These are phyloP conservation scores for Lycopodina hypogea DNA, from an alignment of 37 sponge, comb jelly and placozoan genomes.

Conservation along the genomic window DNA sequence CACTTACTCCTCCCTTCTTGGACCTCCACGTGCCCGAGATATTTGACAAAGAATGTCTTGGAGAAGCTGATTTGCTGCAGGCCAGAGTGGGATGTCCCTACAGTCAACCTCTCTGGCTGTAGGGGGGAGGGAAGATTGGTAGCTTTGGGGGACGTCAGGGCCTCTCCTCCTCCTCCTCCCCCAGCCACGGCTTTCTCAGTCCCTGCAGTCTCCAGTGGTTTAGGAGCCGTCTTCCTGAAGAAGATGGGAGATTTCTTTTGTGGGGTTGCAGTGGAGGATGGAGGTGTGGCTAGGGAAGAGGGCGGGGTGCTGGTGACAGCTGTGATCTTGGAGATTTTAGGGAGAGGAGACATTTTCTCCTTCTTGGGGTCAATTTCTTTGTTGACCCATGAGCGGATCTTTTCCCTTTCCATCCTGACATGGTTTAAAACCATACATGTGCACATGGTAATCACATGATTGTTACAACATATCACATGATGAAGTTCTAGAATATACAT, in stretches of 20 bases:
- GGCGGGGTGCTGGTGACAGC: neutral
- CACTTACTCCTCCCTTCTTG: constrained; percentile 39
- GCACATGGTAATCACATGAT: too few species aligned
- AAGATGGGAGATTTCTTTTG: neutral
- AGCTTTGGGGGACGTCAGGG: neutral
- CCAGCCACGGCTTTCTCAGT: neutral
- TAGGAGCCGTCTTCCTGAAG: neutral
- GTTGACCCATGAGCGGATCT: constrained; percentile 42
- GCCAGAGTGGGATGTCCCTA: neutral
- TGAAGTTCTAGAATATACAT: too few species aligned
- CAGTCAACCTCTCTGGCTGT: constrained; percentile 11
- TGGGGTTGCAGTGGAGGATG: constrained; percentile 3
- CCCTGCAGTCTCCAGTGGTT: neutral
- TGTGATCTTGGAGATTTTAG: neutral
- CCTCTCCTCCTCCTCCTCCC: neutral
- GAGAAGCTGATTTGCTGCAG: neutral
- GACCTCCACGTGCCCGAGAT: constrained; percentile 61
- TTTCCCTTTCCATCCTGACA: constrained; percentile 36
- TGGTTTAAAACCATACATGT: too few species aligned
- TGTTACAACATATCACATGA: neutral
- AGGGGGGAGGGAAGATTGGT: constrained; percentile 14
- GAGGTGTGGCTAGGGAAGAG: neutral
- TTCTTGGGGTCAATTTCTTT: constrained; percentile 21
- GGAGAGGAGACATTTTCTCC: neutral
- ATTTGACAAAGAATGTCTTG: constrained; percentile 40